Conservation (phyloP, 2,113 vertebrate species). For the Cricetomys ansorgei region DNA sequence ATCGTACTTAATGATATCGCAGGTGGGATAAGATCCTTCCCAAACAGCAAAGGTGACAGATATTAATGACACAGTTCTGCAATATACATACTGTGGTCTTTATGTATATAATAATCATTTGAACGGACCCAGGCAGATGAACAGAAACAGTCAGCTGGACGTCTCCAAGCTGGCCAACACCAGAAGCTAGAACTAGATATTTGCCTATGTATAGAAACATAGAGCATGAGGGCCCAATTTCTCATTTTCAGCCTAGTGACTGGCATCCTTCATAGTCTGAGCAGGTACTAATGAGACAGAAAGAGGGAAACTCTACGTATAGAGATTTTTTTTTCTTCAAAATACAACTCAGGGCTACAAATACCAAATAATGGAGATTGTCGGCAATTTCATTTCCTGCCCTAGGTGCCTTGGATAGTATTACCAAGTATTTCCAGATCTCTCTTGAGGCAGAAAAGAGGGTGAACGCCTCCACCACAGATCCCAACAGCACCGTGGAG, state of each 20-base stretch:
- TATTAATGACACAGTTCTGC: not conserved
- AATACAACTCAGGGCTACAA: not conserved
- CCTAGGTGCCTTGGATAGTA: constrained; percentile 94
- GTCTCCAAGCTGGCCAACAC: not conserved
- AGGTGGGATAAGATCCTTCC: not conserved
- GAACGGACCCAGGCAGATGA: constrained; percentile 8
- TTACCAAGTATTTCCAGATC: constrained; percentile 94
- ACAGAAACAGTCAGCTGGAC: not conserved
- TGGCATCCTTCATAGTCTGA: not conserved
- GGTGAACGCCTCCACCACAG: constrained; percentile 91
- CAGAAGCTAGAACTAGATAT: not conserved
- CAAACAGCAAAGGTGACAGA: constrained; percentile 3
- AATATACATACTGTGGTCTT: not conserved
- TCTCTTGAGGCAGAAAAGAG: constrained; percentile 92
- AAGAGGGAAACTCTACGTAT: constrained; percentile 6
- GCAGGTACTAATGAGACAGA: not conserved
- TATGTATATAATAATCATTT: not conserved
- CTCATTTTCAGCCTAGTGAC: constrained; percentile 25
- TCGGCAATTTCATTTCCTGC: constrained; percentile 39
- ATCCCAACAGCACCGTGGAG: constrained; percentile 86
- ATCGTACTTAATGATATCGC: not conserved
- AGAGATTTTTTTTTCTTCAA: not conserved
- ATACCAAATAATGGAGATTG: not conserved
- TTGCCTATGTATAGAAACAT: not conserved
- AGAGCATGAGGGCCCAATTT: not conserved